Evolutionary conservation across 35 echinoderm and acorn worm genomes (phyloP).

Genomic region (Heliocidaris tuberculata): DNA sequence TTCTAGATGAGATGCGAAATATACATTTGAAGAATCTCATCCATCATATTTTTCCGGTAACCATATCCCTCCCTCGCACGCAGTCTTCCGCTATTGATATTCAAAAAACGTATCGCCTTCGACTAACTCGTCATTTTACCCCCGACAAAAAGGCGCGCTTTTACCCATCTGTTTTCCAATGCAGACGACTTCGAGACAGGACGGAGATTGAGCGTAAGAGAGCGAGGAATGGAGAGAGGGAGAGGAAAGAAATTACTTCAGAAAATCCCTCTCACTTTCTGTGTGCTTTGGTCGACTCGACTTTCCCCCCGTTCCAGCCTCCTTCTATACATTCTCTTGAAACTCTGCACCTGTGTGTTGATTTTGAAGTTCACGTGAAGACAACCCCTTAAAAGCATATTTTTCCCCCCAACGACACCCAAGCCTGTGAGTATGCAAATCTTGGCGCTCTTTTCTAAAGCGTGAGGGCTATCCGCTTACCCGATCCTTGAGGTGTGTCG

Average conservation of each 20-base stretch:
- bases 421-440: constrained; percentile 30
- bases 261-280: constrained; percentile 41
- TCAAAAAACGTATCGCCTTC: constrained; percentile 34
- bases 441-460: constrained; percentile 41
- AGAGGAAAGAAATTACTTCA: constrained; percentile 23
- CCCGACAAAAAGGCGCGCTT: constrained; percentile 31
- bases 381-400: constrained; percentile 44
- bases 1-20: background rate
- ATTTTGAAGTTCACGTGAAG: constrained; percentile 37
- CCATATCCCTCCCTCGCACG: constrained; percentile 17
- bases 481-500: constrained; percentile 23
- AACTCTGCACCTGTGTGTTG: constrained; percentile 35
- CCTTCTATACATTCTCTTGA: constrained; percentile 21
- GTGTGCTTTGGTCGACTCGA: constrained; percentile 13
- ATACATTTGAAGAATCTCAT: constrained; percentile 17
- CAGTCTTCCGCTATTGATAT: constrained; percentile 28
- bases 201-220: background rate
- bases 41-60: constrained; percentile 34
- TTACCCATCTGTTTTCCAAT: constrained; percentile 6
- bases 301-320: constrained; percentile 15
- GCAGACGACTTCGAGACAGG: constrained; percentile 21
- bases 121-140: constrained; percentile 24
- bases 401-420: constrained; percentile 37
- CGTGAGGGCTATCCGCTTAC: constrained; percentile 37
- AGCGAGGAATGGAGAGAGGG: background rate